Evolutionary conservation across 2,888 invertebrate species (phyloP).

Genomic region (Leptarthrus brevirostris): DNA sequence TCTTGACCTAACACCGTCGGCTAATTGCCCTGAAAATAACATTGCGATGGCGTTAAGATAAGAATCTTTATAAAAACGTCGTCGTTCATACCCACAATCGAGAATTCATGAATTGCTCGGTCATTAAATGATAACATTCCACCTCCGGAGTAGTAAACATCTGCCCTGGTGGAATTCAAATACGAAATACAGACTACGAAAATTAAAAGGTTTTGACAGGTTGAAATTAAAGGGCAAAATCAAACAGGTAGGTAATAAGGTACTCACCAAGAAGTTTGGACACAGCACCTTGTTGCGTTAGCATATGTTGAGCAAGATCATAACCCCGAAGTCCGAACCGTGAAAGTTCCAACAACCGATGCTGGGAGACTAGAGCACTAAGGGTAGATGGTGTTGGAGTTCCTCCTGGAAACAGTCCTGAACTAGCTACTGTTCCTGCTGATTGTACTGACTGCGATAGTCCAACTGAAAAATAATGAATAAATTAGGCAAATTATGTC

Average conservation of each 20-base stretch:
- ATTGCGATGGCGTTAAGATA: constrained; percentile 23
- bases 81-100: too few relatives aligned
- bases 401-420: constrained; percentile 62
- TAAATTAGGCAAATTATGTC: too few relatives aligned
- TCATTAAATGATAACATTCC: constrained; percentile 25
- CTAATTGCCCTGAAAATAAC: constrained; percentile 36
- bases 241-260: too few relatives aligned
- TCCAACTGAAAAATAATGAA: constrained; percentile 59
- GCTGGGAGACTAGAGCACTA: constrained; percentile 80
- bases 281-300: constrained; percentile 91
- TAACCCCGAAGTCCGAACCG: constrained; percentile 86
- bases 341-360: constrained; percentile 83
- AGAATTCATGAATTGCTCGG: too few relatives aligned
- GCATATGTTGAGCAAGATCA: constrained; percentile 90
- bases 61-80: too few relatives aligned
- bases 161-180: constrained; percentile 2
- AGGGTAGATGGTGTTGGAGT: constrained; percentile 72
- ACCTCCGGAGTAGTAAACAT: constrained; percentile 3
- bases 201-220: too few relatives aligned
- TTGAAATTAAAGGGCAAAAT: neutral
- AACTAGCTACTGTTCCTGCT: constrained; percentile 60
- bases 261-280: constrained; percentile 89
- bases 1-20: neutral
- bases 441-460: constrained; percentile 66
- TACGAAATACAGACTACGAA: too few relatives aligned